Base-by-base conservation (phyloP, 2,113 vertebrate genomes). In the Physeter macrocephalus region DNA sequence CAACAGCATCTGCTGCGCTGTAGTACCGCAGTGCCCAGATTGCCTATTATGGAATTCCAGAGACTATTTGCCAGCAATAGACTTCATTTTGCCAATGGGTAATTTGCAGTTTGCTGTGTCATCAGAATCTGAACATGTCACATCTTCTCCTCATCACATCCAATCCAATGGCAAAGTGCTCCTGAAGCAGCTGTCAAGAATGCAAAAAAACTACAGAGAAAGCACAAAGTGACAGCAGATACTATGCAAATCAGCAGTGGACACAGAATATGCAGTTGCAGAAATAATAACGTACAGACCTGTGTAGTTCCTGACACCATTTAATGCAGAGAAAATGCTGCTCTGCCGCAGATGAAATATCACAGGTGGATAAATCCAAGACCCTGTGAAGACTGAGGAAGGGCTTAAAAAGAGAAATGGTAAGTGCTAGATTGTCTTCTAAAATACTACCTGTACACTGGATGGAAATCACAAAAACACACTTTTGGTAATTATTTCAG, bases 71-170 rank as follows among this genome's bases (percentile, higher is more conserved):
- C 93, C 29, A 91, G 84, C 90, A 39, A 52, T 77, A 93, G 97
- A 77, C 83, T 87, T 81, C 0, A 1, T 97, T 98, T 96, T 97
- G 93, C 95, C 97, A 97, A 41, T 88, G 36, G 39, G 57, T 43
- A 96, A 71, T 98, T 97, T 78, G 27, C 81, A 59, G 29, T 97
- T 98, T 97, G 93, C 97, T 98, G 71, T 85, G 69, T 97, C 98
- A 77, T 67, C 59, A 21, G 72, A 75, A 97, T 89, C 93, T 77
- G 83, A 97, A 85, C 43, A 2, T 85, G 69, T 86, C 74, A 84
- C 0, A 2, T 97, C 67, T 97, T 77, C 94, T 96, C 81, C 88
- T 97, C 25, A 5, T 88, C 31, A 34, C 75, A 89, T 95, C 54
- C 77, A 21, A 57, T 97, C 91, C 62, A 66, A 52, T 57, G 2